phyloP scores from a whole-genome alignment of 2,797 vertebrate genomes.

The Lateolabrax maculatus region DNA sequence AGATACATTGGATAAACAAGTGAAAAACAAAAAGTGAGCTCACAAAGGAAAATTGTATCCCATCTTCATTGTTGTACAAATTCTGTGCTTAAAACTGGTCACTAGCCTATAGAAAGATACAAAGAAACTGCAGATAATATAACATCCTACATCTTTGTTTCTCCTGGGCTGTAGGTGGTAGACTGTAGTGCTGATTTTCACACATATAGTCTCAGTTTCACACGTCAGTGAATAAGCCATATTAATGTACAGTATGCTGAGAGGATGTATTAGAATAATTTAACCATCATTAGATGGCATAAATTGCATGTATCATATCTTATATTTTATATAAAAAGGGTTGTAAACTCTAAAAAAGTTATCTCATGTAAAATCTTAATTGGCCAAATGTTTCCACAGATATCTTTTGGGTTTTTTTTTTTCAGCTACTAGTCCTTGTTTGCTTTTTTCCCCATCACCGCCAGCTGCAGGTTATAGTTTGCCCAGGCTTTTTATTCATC shows the following conservation, averaged over 20 bases:
- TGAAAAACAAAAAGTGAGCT: background rate
- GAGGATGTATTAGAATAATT: background rate
- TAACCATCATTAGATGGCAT: background rate
- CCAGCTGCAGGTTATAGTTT: conserved; percentile 26
- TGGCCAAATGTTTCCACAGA: background rate
- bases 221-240: background rate
- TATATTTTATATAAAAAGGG: background rate
- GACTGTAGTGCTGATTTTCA: background rate
- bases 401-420: background rate
- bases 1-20: background rate
- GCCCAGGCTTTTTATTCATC: conserved; percentile 37
- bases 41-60: background rate
- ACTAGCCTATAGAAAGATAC: background rate
- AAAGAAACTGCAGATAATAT: background rate
- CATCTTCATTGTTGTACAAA: background rate
- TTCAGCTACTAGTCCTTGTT: background rate
- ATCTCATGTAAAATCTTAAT: background rate
- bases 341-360: background rate
- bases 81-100: background rate
- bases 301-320: background rate
- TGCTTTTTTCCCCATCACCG: background rate
- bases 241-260: background rate
- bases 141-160: background rate
- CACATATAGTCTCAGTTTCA: conserved; percentile 1
- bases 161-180: background rate